Evolutionary conservation across 2,888 invertebrate species (phyloP).

Genomic region (Cryptus viduatorius): DNA sequence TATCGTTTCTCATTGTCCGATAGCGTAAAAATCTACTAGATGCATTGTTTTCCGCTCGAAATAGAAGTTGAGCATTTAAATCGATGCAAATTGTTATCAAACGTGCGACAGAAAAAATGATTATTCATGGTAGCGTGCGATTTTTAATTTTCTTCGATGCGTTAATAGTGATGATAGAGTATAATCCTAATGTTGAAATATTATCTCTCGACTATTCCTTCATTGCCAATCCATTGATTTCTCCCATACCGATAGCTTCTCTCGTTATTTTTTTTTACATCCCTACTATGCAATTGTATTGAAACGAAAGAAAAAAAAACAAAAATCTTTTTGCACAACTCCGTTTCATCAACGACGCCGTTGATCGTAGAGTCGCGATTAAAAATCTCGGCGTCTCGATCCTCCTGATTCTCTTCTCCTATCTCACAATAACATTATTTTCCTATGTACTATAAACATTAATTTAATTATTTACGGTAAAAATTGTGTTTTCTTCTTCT

Average conservation of each 20-base stretch:
- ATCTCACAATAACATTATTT: constrained; percentile 58
- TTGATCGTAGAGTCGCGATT: constrained; percentile 27
- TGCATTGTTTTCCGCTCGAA: constrained; percentile 18
- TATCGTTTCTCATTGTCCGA: constrained; percentile 49
- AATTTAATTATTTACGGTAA: constrained; percentile 59
- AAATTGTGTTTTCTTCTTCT: constrained; percentile 39
- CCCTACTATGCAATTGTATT: constrained; percentile 13
- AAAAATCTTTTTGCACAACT: constrained; percentile 49
- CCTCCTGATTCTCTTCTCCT: constrained; percentile 53
- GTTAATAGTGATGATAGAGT: constrained; percentile 20
- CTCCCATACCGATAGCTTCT: constrained; percentile 3
- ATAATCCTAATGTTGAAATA: constrained; percentile 30
- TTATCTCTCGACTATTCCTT: constrained; percentile 6
- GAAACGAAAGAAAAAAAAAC: constrained; percentile 40
- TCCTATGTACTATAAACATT: constrained; percentile 61
- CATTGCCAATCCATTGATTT: constrained; percentile 1
- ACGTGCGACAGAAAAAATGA: constrained; percentile 17
- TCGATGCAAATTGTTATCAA: constrained; percentile 1
- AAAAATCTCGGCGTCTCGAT: constrained; percentile 59
- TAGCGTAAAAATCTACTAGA: constrained; percentile 50
- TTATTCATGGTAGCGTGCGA: constrained; percentile 19
- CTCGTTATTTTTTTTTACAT: constrained; percentile 9
- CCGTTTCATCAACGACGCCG: constrained; percentile 35
- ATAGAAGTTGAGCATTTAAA: neutral
- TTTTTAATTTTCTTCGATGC: neutral